Evolutionary conservation across 2,113 vertebrate genomes (phyloP).

Genomic region (Gavialis gangeticus): DNA sequence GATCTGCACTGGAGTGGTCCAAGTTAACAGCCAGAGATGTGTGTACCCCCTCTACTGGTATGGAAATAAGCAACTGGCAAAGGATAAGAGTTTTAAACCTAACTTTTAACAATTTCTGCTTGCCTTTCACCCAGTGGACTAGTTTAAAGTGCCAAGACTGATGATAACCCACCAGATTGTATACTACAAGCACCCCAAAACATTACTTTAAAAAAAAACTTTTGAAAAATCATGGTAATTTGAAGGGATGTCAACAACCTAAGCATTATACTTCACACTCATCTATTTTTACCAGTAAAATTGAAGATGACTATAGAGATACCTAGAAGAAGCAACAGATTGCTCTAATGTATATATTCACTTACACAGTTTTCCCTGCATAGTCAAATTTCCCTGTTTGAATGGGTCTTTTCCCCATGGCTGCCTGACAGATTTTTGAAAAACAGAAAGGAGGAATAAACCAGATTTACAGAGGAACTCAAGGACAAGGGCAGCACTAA

Average conservation of each 20-base stretch:
- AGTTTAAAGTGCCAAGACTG: background rate
- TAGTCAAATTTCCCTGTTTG: accelerated
- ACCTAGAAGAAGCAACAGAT: background rate
- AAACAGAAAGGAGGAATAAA: background rate
- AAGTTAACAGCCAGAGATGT: background rate
- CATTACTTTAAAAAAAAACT: background rate
- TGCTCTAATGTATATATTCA: background rate
- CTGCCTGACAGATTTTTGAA: background rate
- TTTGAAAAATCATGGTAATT: background rate
- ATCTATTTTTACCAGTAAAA: background rate
- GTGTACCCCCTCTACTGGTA: background rate
- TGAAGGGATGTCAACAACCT: background rate
- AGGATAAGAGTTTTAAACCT: background rate
- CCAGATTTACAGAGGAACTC: background rate
- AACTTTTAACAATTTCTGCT: background rate
- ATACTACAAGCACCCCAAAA: background rate
- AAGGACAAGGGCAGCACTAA: background rate
- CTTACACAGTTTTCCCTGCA: background rate
- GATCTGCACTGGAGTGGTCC: background rate
- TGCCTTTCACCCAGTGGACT: background rate
- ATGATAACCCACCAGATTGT: background rate
- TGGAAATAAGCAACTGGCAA: background rate
- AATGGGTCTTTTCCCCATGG: background rate
- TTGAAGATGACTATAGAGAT: background rate
- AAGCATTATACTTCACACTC: background rate